Base-by-base conservation (phyloP, 2,797 vertebrate species). In the Ammospiza maritima region DNA sequence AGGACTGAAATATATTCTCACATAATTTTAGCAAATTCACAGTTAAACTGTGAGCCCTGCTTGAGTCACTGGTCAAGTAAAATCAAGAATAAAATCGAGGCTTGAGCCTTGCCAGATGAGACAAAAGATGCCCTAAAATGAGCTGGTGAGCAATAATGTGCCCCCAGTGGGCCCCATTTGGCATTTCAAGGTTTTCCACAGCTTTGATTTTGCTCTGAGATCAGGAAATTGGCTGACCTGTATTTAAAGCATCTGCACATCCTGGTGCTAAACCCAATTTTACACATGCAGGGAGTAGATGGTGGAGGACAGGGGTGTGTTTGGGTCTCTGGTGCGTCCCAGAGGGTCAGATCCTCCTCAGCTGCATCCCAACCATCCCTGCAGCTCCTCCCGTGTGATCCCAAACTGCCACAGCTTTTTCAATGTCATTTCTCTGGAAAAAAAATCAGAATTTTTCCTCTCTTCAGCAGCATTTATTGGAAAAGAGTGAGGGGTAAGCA, bases 21-120 rank as follows among this genome's bases (percentile, higher is more conserved):
- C 0, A 0, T 3, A 7, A 1, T 27, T 76, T 73, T 50, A 50
- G 40, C 16, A 26, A 30, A 30, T 40, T 18, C 34, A 6, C 11
- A 0, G 5, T 80, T 8, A 27, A 76, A 26, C 38, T 26, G 12
- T 0, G 1, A 79, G 2, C 38, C 23, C 30, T 13, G 1, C 20
- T 42, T 27, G 44, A 30, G 17, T 76, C 54, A 10, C 15, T 23
- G 45, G 22, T 30, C 29, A 21, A 42, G 0, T 40, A 5, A 38
- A n/a, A n/a, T 3, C 3, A 42, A 89, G 78, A 34, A 42, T 42
- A 42, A 42, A 42, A 42, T 40, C 13, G 40, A 40, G 40, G 13
- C 13, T 40, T 40, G 40, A 40, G 40, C 47, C 26, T 48, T 29
- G 42, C 42, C 45, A 53, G n/a, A 6, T 4, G 77, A 16, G 56